These are phyloP conservation scores for Spilogale gracilis DNA, from an alignment of 2,113 vertebrate genomes.

Conservation along the genomic window DNA sequence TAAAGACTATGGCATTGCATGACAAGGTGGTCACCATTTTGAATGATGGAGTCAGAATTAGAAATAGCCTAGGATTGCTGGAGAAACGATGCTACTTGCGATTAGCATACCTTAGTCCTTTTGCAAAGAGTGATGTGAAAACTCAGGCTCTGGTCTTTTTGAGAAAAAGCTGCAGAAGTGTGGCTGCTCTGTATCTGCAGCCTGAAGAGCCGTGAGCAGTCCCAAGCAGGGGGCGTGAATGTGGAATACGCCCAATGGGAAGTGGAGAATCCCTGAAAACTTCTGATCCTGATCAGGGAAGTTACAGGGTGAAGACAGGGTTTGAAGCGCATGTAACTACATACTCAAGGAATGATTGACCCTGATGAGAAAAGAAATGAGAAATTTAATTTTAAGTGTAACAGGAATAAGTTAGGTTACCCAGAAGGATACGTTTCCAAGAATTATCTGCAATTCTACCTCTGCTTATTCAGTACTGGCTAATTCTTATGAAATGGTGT, in stretches of 20 bases:
- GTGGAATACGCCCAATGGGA: background rate
- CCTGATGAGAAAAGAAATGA: background rate
- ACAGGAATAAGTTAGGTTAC: background rate
- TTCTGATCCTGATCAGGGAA: background rate
- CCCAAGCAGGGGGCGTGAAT: background rate
- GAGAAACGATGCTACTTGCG: background rate
- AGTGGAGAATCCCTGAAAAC: background rate
- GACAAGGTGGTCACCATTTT: background rate
- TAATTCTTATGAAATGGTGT: background rate
- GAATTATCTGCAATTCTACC: background rate
- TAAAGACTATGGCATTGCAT: background rate
- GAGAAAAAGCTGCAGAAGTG: background rate
- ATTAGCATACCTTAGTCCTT: background rate
- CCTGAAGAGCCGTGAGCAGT: background rate
- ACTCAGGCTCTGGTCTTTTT: background rate
- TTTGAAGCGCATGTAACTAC: background rate
- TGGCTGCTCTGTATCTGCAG: background rate
- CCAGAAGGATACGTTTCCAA: background rate
- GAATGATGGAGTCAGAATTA: background rate
- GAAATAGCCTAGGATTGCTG: background rate
- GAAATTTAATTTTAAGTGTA: conserved; percentile 25
- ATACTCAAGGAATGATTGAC: background rate
- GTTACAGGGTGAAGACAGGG: background rate
- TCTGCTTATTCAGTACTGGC: background rate
- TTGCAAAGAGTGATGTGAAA: conserved; percentile 18